Base-by-base conservation (phyloP, 2,888 invertebrate genomes). In the Rhaphigaster nebulosa region DNA sequence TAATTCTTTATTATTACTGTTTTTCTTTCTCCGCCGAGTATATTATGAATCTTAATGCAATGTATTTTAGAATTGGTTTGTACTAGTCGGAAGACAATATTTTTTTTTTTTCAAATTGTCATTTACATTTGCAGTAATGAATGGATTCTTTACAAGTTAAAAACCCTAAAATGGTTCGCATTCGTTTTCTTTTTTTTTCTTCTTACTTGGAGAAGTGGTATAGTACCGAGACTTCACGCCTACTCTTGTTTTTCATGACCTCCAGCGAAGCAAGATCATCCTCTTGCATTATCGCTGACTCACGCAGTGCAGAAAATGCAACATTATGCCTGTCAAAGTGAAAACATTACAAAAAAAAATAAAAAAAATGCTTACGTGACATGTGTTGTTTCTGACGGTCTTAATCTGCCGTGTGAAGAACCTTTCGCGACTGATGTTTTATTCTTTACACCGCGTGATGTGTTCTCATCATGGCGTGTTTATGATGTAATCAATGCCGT, bases 221-320 rank as follows among this genome's bases (percentile, higher is more conserved):
- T 2, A 8, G 20, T 8, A 5, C 34, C 0, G 38, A 38, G 18
- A 20, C 38, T 76, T 76, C 70, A 76, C 70, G 70, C 70, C 70
- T 76, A 23, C 70, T 76, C 70, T 76, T 76, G 70, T 76, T 76
- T 38, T 38, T 76, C 70, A 76, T 38, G 70, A 76, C 70, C 70
- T 76, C 70, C 70, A 76, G 3, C 70, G 38, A 38, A 34, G 70
- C 70, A 38, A 38, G 70, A 34, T 76, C 70, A 76, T 76, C 29
- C 65, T 65, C 70, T 76, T 76, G 15, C 34, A 38, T 29, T 65
- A 65, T 29, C 29, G 65, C 65, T 65, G 65, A 65, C 29, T 65
- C 65, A 65, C 3, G 10, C 2, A n/a, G 15, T 29, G 29, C 70
- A 76, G 34, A 76, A 76, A 76, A 76, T 76, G 70, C 70, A 38